Evolutionary conservation across 2,888 invertebrate species (phyloP).

Genomic region (Autographa pulchrina): DNA sequence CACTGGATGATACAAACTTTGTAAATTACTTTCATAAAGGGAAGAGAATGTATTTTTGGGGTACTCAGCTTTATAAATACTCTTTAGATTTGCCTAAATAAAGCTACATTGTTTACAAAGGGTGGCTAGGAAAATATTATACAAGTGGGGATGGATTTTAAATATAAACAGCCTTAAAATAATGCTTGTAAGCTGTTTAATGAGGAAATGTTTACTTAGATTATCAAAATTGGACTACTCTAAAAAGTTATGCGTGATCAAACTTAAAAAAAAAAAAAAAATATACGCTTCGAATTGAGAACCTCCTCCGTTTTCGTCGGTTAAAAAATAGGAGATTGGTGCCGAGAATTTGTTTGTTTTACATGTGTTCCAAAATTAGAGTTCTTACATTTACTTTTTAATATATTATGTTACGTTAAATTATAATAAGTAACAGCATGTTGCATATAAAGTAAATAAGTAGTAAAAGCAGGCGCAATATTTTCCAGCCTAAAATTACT

Average conservation of each 20-base stretch:
- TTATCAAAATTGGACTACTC: too few relatives aligned
- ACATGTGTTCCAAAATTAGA: too few relatives aligned
- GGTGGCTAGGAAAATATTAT: constrained; percentile 31
- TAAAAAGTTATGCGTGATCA: too few relatives aligned
- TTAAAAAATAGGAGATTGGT: not conserved
- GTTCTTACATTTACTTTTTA: too few relatives aligned
- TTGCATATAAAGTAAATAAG: too few relatives aligned
- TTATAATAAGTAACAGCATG: too few relatives aligned
- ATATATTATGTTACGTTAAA: too few relatives aligned
- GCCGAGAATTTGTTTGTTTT: not conserved
- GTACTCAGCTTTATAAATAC: constrained; percentile 48
- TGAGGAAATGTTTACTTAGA: not conserved
- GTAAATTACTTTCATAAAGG: constrained; percentile 55
- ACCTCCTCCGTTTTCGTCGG: too few relatives aligned
- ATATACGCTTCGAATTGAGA: too few relatives aligned
- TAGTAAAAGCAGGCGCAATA: too few relatives aligned
- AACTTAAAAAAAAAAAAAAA: too few relatives aligned
- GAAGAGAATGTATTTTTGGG: constrained; percentile 44
- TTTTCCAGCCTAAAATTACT: too few relatives aligned
- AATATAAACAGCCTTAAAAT: constrained; percentile 16
- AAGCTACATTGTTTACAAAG: constrained; percentile 45
- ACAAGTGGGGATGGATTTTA: constrained; percentile 32
- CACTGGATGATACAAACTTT: constrained; percentile 45
- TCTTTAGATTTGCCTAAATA: constrained; percentile 42
- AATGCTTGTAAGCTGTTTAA: constrained; percentile 18